These are phyloP conservation scores for Allochrocebus solatus DNA, from an alignment of 2,797 vertebrate species.

Conservation along the genomic window DNA sequence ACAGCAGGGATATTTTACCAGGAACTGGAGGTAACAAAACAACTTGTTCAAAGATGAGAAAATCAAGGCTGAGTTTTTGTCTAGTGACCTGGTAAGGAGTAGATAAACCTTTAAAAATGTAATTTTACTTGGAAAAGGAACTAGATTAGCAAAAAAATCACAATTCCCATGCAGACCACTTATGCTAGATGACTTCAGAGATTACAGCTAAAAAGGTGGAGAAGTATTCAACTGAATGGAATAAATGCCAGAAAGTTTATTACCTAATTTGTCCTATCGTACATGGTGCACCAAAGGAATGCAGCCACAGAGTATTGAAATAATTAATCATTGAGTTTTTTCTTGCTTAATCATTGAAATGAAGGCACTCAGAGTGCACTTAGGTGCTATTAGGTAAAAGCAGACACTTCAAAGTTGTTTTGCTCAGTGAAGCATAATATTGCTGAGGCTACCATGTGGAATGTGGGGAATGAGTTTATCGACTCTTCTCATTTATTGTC, in stretches of 20 bases:
- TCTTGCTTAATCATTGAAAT: background rate
- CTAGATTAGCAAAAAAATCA: background rate
- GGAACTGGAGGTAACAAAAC: background rate
- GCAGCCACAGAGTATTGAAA: background rate
- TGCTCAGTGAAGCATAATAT: background rate
- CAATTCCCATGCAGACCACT: background rate
- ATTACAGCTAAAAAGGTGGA: background rate
- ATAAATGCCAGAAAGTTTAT: background rate
- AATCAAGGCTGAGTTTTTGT: background rate
- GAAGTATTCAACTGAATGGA: background rate
- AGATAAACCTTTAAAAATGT: background rate
- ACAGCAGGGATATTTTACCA: background rate
- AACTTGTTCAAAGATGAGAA: background rate
- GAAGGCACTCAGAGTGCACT: background rate
- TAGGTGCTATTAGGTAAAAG: background rate
- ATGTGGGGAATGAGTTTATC: background rate
- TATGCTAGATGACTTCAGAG: background rate
- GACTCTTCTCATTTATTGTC: background rate
- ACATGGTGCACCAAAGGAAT: background rate
- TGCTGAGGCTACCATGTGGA: background rate
- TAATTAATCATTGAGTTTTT: background rate
- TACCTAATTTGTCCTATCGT: background rate
- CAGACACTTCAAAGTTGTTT: background rate
- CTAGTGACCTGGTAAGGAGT: background rate
- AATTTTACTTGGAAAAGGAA: constrained; percentile 14